Conservation (phyloP, 2,888 invertebrate species). For the Parthenolecanium corni region DNA sequence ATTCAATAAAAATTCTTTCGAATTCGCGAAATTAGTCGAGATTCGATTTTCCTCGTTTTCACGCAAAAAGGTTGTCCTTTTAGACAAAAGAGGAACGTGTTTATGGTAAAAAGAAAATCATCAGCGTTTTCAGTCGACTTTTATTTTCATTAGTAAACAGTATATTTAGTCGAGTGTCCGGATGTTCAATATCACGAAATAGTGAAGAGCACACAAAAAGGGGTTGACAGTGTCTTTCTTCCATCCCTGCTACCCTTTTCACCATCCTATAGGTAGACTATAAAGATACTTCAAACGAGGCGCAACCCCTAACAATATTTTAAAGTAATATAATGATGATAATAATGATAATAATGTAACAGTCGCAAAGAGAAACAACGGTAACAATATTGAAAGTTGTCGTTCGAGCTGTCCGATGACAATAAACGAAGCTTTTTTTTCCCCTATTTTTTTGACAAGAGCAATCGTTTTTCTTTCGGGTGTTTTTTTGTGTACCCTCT, state of each 20-base stretch:
- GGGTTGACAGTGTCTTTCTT: too few species aligned
- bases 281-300: background rate
- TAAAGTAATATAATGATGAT: slow-evolving; percentile 25
- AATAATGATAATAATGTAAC: slow-evolving; percentile 27
- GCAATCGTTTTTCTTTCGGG: slow-evolving; percentile 7
- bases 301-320: slow-evolving; percentile 19
- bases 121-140: slow-evolving; percentile 3
- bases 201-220: too few species aligned
- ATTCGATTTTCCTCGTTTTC: too few species aligned
- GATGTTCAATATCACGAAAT: background rate
- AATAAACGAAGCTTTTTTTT: slow-evolving; percentile 20
- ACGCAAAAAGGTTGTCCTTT: too few species aligned
- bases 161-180: slow-evolving; percentile 3
- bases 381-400: slow-evolving; percentile 25
- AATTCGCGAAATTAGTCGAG: too few species aligned
- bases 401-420: slow-evolving; percentile 22
- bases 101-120: background rate
- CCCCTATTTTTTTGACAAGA: slow-evolving; percentile 26
- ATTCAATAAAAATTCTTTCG: too few species aligned
- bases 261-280: too few species aligned
- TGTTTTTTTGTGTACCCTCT: slow-evolving; percentile 19
- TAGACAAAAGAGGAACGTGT: too few species aligned
- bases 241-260: too few species aligned
- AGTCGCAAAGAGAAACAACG: slow-evolving; percentile 19
- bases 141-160: slow-evolving; percentile 5